Base-by-base conservation (phyloP, 2,888 invertebrate species). In the Microctonus hyperodae region DNA sequence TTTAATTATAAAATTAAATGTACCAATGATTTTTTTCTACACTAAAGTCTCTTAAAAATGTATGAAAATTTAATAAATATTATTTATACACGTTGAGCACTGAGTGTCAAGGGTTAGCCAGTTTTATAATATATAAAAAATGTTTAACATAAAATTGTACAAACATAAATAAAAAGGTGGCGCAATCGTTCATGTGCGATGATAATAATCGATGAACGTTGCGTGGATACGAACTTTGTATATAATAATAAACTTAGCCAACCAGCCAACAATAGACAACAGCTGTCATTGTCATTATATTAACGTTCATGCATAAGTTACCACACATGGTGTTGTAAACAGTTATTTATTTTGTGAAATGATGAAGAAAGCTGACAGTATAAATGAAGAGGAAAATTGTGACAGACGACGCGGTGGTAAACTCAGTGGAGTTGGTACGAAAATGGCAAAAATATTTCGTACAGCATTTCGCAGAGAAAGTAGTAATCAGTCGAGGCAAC, bases 371-470 rank as follows among this genome's bases (percentile, higher is more conserved):
- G 33, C 53, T 20, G 28, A 58, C 23, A 33, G 16, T 31, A 33
- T 11, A 0, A 55, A 40, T 67, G 58, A 63, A 25, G 61, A 35
- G 20, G 56, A 48, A 23, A 56, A 56, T 1, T 3, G 9, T 31
- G 25, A n/a, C 5, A 53, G 7, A 4, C 44, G 63, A 16, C 31
- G 28, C 16, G 28, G 58, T 10, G 25, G 33, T 20, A 63, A 64
- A 53, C 23, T 59, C n/a, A 22, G 51, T 53, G 59, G 51, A 64
- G 33, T 67, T 20, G 58, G 63, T 16, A 63, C 20, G 6, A 67
- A 58, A 59, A 44, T 67, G 63, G 63, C 59, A 13, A 51, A 40
- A 48, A 53, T 67, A 16, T 64, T 67, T 55, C 67, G 67, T n/a
- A 23, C 61, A 13, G 57, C 62, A 33, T 63, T 67, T 20, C 63